phyloP scores from a whole-genome alignment of 2,888 invertebrate genomes.

The Andrena dorsata region DNA sequence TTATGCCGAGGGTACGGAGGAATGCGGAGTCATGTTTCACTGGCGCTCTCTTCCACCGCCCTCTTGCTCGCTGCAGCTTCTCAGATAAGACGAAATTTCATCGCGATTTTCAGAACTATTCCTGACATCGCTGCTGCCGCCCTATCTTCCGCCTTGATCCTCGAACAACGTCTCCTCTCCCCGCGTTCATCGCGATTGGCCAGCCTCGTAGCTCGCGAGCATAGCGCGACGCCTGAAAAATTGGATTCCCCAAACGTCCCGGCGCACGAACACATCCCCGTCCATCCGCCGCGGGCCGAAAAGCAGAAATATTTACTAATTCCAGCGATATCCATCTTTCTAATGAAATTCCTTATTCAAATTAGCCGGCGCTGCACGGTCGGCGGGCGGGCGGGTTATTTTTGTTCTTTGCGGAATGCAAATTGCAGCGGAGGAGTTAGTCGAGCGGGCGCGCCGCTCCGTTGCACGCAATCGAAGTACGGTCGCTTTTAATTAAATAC shows the following conservation, averaged over 20 bases:
- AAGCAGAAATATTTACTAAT: constrained; percentile 32
- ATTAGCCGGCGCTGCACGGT: background rate
- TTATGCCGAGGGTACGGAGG: constrained; percentile 26
- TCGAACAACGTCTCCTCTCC: constrained; percentile 9
- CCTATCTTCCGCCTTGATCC: constrained; percentile 17
- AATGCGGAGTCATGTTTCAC: constrained; percentile 53
- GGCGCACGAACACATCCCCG: no score
- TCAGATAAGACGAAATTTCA: constrained; percentile 62
- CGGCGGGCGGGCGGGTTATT: background rate
- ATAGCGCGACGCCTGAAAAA: constrained; percentile 16
- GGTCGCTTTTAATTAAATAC: constrained; percentile 29
- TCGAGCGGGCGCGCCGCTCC: background rate
- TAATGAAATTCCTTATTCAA: constrained; percentile 37
- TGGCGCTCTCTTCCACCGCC: background rate
- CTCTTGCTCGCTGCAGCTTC: background rate
- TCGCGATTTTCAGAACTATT: constrained; percentile 53
- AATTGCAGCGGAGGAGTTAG: constrained; percentile 15
- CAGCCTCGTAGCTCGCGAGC: background rate
- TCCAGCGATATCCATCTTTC: constrained; percentile 36
- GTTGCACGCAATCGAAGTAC: background rate
- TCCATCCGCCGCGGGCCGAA: background rate
- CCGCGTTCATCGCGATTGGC: constrained; percentile 15
- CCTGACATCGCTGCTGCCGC: constrained; percentile 14
- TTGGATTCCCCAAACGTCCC: background rate
- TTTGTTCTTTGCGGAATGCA: constrained; percentile 25